Conservation (phyloP, 2,113 vertebrate species). For the Elaphurus davidianus region DNA sequence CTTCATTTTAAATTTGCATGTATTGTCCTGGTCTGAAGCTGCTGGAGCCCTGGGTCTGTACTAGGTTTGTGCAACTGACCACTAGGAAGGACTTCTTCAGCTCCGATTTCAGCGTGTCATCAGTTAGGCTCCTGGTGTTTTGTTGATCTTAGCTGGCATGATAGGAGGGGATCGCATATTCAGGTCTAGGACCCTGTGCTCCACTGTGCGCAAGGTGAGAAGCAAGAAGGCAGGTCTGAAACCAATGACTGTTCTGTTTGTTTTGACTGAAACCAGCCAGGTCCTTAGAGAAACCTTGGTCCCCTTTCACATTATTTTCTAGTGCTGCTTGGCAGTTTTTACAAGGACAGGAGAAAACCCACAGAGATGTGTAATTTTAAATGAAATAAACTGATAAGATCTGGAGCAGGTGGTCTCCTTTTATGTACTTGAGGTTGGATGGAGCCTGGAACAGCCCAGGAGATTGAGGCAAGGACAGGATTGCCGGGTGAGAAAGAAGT, state of each 20-base stretch:
- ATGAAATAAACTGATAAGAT: not conserved
- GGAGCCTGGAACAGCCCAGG: not conserved
- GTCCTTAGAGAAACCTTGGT: not conserved
- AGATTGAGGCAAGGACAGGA: not conserved
- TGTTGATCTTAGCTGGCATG: not conserved
- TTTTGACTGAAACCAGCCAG: not conserved
- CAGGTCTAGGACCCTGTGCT: not conserved
- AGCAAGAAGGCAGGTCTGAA: not conserved
- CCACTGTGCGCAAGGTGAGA: not conserved
- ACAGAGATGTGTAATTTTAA: not conserved
- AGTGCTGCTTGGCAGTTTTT: not conserved
- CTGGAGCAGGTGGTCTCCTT: not conserved
- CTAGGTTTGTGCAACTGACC: not conserved
- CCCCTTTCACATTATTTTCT: not conserved
- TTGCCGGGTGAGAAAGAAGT: not conserved
- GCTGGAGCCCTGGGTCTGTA: not conserved
- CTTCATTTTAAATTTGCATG: not conserved
- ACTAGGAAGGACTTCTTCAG: not conserved
- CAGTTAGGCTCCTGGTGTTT: not conserved
- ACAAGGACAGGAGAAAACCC: not conserved
- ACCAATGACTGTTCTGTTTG: not conserved
- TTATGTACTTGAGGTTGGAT: not conserved
- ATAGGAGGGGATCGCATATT: not conserved
- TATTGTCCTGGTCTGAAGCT: not conserved
- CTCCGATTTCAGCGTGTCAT: not conserved